Base-by-base conservation (phyloP, 2,113 vertebrate species). In the Notiomystis cincta region DNA sequence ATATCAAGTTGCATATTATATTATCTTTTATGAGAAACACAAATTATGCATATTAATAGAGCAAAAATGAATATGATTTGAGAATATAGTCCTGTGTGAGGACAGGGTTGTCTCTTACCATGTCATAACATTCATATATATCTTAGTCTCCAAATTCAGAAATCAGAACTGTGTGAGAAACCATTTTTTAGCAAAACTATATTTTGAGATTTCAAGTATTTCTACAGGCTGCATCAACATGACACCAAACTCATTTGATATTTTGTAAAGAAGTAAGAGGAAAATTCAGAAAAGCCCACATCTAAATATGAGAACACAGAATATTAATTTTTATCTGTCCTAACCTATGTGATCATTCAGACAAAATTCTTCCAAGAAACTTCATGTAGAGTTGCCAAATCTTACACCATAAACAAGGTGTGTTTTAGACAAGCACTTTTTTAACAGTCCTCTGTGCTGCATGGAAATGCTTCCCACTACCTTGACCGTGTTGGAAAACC, bases 131-230 rank as follows among this genome's bases (percentile, higher is more conserved):
- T 31, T 83, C 50, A 86, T 11, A 56, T 15, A n/a, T 25, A 72
- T 33, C 8, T 64, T 83, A 73, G 53, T 89, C 18, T 72, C 27
- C 10, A 45, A 89, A 66, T 58, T 58, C 11, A 35, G 60, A 65
- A 75, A 54, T 62, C n/a, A 67, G 20, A 90, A 79, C 9, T 28
- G 5, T 13, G 31, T 61, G 38, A 67, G 64, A 78, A 81, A 38
- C 3, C 14, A 11, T 77, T 33, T 73, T 77, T 37, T 40, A 73
- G n/a, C 2, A 69, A 94, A 28, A 57, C 0, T 0, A 0, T 58
- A 30, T 40, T 72, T 67, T 47, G 47, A 79, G 11, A 69, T 69
- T 86, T 90, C 44, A 86, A 69, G n/a, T 80, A 44, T 64, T 90
- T 69, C 21, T 40, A 62, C 3, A 53, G 45, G 47, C 9, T 56